Evolutionary conservation across 1,140 invertebrate species (phyloP).

Genomic region (Copidosoma floridanum): DNA sequence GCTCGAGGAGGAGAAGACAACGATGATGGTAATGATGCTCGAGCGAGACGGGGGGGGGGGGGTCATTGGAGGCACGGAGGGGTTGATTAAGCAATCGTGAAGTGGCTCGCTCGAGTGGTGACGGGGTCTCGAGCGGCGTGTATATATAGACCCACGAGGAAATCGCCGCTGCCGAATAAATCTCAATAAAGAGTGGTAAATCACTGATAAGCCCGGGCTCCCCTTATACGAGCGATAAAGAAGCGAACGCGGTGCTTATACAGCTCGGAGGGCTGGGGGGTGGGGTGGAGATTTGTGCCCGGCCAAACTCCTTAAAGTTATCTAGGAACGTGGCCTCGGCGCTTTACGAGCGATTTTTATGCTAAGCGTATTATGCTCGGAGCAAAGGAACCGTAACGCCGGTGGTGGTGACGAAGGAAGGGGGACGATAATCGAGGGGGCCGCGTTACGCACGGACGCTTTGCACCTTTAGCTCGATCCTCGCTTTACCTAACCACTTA

Average conservation of each 20-base stretch:
- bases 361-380: neutral
- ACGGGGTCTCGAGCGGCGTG: too few species aligned
- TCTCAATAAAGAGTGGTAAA: neutral
- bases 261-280: too few species aligned
- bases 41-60: neutral
- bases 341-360: neutral
- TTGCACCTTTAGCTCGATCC: neutral
- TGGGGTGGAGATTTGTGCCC: neutral
- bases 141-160: too few species aligned
- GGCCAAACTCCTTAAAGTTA: neutral
- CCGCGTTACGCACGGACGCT: neutral
- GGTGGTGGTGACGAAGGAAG: too few species aligned
- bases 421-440: neutral
- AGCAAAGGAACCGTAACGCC: neutral
- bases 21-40: neutral
- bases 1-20: too few species aligned
- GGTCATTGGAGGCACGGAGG: too few species aligned
- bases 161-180: neutral
- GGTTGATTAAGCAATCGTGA: too few species aligned
- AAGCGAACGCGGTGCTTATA: too few species aligned
- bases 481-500: too few species aligned
- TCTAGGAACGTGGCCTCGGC: neutral
- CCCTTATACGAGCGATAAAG: neutral
- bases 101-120: too few species aligned
- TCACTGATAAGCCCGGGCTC: conserved; percentile 1